Conservation (phyloP, 2,797 vertebrate genomes). For the Falco columbarius region DNA sequence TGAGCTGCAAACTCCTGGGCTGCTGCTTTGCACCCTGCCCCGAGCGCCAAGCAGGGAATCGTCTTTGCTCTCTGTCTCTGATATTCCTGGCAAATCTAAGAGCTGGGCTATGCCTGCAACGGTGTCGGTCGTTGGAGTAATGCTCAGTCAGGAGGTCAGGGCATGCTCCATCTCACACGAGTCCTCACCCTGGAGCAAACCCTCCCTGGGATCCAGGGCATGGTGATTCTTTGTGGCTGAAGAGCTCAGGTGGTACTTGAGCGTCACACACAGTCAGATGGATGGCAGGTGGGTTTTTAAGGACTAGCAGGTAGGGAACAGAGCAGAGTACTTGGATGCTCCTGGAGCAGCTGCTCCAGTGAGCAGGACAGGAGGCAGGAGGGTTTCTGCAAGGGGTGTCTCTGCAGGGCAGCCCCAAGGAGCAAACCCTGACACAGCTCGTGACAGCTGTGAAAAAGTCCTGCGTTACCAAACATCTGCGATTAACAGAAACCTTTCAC, state of each 20-base stretch:
- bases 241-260: neutral
- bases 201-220: neutral
- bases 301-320: neutral
- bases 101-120: fast-evolving
- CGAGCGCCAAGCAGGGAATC: fast-evolving
- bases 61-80: neutral
- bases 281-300: neutral
- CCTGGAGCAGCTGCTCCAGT: neutral
- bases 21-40: neutral
- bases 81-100: neutral
- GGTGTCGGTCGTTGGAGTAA: fast-evolving
- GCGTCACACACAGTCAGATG: fast-evolving
- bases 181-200: neutral
- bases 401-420: neutral
- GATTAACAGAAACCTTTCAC: neutral
- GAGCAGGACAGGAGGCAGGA: neutral
- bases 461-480: too few relatives aligned
- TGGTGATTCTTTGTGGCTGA: neutral
- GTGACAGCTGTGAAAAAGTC: neutral
- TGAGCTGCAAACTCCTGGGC: neutral
- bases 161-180: neutral
- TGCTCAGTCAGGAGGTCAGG: neutral
- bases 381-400: neutral
- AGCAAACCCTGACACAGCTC: neutral
- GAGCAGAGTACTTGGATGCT: neutral